Evolutionary conservation across 2,888 invertebrate genomes (phyloP).

Genomic region (Plagiodera versicolora): DNA sequence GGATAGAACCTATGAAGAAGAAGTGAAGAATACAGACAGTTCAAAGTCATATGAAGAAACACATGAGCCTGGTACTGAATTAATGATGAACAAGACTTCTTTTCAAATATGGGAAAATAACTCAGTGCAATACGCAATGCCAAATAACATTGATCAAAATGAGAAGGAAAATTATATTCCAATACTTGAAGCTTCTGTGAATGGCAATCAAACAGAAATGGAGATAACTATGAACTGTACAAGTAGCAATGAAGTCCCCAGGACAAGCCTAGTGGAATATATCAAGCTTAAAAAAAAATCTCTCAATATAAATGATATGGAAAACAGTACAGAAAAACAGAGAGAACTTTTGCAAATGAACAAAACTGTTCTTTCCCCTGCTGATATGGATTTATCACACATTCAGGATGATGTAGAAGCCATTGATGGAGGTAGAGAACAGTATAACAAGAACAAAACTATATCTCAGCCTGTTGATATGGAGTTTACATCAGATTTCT

Average conservation of each 20-base stretch:
- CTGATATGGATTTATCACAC: conserved; percentile 10
- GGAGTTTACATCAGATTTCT: not conserved
- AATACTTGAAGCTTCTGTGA: not conserved
- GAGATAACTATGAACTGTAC: conserved; percentile 15
- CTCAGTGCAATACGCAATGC: conserved; percentile 12
- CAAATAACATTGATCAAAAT: conserved; percentile 6
- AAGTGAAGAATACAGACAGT: conserved; percentile 37
- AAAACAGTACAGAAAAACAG: not conserved
- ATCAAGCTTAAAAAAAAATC: not conserved
- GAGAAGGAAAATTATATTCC: conserved; percentile 20
- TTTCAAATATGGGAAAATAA: conserved; percentile 12
- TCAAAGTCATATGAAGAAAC: conserved; percentile 26
- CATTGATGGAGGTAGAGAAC: too few relatives aligned
- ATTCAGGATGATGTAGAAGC: conserved; percentile 10
- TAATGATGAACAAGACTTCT: conserved; percentile 13
- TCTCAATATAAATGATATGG: not conserved
- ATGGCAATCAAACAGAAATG: conserved; percentile 14
- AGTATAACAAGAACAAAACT: too few relatives aligned
- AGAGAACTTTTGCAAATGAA: not conserved
- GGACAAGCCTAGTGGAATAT: not conserved
- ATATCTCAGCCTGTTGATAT: not conserved
- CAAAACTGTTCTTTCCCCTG: not conserved
- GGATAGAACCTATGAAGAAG: conserved; percentile 47
- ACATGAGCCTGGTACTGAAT: not conserved
- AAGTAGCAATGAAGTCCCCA: not conserved